A percentile compares a stretch with the other conserved stretches of the same genome.
Evolutionary conservation across 2,113 vertebrate genomes (phyloP).

Genomic region (Nymphicus hollandicus): DNA sequence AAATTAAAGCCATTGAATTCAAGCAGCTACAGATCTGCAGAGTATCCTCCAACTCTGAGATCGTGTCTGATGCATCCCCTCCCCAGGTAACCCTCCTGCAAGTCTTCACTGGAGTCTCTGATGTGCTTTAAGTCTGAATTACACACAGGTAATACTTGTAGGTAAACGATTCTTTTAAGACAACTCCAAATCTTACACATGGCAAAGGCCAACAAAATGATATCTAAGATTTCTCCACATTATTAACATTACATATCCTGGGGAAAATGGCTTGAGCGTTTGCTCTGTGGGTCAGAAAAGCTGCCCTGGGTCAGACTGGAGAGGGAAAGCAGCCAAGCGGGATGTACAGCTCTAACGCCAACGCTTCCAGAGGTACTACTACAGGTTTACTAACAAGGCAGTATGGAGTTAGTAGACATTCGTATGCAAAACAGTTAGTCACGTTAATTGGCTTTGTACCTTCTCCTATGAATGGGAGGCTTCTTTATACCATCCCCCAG

Average conservation of each 20-base stretch:
- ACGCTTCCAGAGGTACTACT: neutral
- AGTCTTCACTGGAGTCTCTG: neutral
- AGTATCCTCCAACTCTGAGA: neutral
- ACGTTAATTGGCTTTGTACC: conserved; percentile 79
- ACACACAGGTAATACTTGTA: neutral
- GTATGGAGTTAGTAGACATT: conserved; percentile 70
- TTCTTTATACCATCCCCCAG: conserved; percentile 85
- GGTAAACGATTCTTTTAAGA: neutral
- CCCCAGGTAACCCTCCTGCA: neutral
- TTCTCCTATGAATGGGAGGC: conserved; percentile 93
- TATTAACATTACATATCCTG: neutral
- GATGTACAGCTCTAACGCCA: neutral
- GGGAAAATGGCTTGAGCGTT: neutral
- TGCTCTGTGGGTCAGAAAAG: neutral
- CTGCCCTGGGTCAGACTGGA: neutral
- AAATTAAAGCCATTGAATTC: neutral
- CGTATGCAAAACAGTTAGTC: conserved; percentile 66
- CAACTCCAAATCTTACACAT: neutral
- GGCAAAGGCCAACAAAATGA: neutral
- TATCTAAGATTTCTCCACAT: neutral
- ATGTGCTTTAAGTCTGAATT: neutral
- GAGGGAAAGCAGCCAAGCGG: neutral
- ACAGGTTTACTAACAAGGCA: conserved; percentile 4
- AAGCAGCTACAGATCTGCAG: neutral
- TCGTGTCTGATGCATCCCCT: neutral